phyloP scores from a whole-genome alignment of 92 coral and sea anemone genomes.

The Siderastrea siderea region DNA sequence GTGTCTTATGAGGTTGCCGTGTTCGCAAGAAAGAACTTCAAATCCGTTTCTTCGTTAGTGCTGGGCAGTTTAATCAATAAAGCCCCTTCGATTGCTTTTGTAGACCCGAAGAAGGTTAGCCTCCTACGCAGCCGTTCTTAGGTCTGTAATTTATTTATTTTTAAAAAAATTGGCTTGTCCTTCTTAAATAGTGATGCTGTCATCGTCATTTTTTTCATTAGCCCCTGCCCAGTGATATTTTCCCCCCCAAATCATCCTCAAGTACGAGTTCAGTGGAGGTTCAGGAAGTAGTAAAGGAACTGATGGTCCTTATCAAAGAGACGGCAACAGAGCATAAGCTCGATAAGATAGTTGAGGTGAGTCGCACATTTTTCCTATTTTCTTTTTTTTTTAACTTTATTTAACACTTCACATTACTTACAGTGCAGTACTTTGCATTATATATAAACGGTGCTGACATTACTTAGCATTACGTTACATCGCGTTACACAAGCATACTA shows the following conservation, averaged over 20 bases:
- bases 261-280: not conserved
- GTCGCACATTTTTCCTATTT: not conserved
- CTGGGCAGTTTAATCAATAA: conserved; percentile 11
- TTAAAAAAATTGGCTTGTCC: no score
- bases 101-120: conserved; percentile 1
- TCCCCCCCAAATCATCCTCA: not conserved
- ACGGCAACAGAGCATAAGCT: not conserved
- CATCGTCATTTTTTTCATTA: not conserved
- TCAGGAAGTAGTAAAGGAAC: not conserved
- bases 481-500: no score
- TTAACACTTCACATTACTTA: no score
- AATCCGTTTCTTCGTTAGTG: not conserved
- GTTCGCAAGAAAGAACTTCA: not conserved
- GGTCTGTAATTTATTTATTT: no score
- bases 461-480: no score
- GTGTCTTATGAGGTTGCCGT: conserved; percentile 11
- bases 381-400: not conserved
- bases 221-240: not conserved
- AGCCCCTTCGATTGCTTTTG: conserved; percentile 14
- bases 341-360: conserved; percentile 13
- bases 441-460: no score
- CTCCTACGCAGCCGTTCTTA: no score
- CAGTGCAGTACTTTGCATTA: no score
- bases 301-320: conserved; percentile 14
- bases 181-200: not conserved